Evolutionary conservation across 2,113 vertebrate genomes (phyloP), one percentile per base, ranked within the genome.

Genomic region (Setophaga coronata): DNA sequence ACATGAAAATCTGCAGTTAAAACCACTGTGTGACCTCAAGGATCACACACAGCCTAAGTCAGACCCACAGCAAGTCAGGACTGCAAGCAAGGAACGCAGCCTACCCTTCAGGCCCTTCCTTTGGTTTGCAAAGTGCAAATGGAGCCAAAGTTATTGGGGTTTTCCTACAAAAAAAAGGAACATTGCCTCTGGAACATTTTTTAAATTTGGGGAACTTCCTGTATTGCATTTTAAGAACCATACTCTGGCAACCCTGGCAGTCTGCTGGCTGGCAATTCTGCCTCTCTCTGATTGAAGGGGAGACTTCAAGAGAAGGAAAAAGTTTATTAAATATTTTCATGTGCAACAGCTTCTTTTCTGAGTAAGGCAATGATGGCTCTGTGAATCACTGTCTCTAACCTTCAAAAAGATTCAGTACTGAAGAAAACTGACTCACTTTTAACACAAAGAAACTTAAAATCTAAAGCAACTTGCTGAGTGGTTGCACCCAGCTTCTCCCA

Each of bases 91-190:
- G 47, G 67, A 92, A 92, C 62, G 47, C 29, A 70, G 12, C n/a
- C 48, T 58, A 45, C 24, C 60, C 60, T 67, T 43, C 17, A 34
- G 86, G 67, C 10, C 1, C 31, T 64, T 86, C 67, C 66, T 95
- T 78, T 93, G 57, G 57, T 72, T 92, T 82, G 69, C 58, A 81
- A 86, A 93, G 43, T 70, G 51, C 76, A 92, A 89, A 92, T 12
- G 20, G 85, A 82, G 79, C 42, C 88, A 47, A 92, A 73, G n/a
- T 65, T 73, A 57, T 2, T 78, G 81, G 4, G 3, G 74, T 93
- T 72, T 83, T 74, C 33, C 64, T 83, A 16, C 64, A 45, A 54
- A 38, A 38, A 38, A 38, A 38, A 38, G 36, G 36, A 38, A 48
- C 67, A 43, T 82, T 71, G 21, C 73, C 72, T 82, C 5, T 2